These are phyloP conservation scores for Gymnocephalus cernua DNA, from an alignment of 2,113 vertebrate species.

Conservation along the genomic window DNA sequence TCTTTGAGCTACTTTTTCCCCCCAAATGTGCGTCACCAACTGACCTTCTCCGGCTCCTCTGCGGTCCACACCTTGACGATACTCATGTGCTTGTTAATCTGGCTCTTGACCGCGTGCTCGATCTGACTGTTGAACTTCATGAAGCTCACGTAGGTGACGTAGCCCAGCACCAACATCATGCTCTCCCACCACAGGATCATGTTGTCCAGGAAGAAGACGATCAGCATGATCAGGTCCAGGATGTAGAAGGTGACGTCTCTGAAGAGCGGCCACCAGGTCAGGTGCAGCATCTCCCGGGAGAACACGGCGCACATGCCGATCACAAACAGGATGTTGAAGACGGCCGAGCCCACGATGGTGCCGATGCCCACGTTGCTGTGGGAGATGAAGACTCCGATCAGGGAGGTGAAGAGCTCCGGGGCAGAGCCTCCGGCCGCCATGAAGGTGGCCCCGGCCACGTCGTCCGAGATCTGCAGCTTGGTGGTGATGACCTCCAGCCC, in stretches of 20 bases:
- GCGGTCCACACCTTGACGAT: conserved; percentile 86
- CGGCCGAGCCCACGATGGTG: conserved; percentile 95
- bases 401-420: conserved; percentile 95
- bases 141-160: conserved; percentile 88
- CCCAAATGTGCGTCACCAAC: conserved; percentile 41
- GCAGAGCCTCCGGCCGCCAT: conserved; percentile 96
- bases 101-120: conserved; percentile 86
- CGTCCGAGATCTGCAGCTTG: conserved; percentile 91
- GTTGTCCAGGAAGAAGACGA: conserved; percentile 94
- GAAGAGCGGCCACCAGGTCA: conserved; percentile 97
- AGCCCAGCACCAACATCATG: conserved; percentile 86
- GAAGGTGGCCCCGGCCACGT: conserved; percentile 95
- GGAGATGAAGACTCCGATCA: conserved; percentile 95
- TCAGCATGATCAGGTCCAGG: conserved; percentile 92
- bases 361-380: conserved; percentile 96
- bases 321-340: conserved; percentile 97
- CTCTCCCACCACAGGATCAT: conserved; percentile 94
- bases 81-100: conserved; percentile 85
- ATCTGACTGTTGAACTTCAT: conserved; percentile 92
- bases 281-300: conserved; percentile 91
- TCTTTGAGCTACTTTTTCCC: too few species aligned
- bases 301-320: conserved; percentile 95
- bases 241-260: conserved; percentile 93
- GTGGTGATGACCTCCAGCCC: conserved; percentile 90
- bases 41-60: conserved; percentile 87